Percentiles rank a stretch among this genome's conserved stretches.
These are phyloP conservation scores for Penaeus monodon DNA, from an alignment of 2,888 invertebrate genomes.

Conservation along the genomic window DNA sequence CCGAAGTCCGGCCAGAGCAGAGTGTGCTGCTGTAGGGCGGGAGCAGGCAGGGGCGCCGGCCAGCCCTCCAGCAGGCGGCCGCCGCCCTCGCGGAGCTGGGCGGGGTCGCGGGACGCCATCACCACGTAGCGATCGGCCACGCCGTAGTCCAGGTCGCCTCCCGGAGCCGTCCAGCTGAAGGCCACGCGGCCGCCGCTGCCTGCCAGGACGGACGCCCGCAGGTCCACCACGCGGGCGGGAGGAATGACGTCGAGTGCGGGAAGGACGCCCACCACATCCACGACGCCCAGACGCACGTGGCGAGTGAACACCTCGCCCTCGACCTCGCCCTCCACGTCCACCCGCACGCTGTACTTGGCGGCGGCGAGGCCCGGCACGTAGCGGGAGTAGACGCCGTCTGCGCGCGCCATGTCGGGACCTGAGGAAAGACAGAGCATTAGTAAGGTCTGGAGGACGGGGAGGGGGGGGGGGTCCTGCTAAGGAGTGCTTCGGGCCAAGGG, in stretches of 20 bases:
- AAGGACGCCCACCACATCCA: slow-evolving; percentile 65
- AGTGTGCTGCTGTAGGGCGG: slow-evolving; percentile 71
- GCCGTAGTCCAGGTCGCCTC: slow-evolving; percentile 69
- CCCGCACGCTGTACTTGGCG: slow-evolving; percentile 67
- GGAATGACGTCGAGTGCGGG: slow-evolving; percentile 65
- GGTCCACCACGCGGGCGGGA: slow-evolving; percentile 74
- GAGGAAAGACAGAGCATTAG: slow-evolving; percentile 46
- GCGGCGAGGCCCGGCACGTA: slow-evolving; percentile 70
- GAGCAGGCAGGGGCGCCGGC: slow-evolving; percentile 63
- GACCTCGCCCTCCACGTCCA: slow-evolving; percentile 60
- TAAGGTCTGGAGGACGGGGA: too few relatives aligned
- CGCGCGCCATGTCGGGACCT: slow-evolving; percentile 77
- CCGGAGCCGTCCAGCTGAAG: slow-evolving; percentile 76
- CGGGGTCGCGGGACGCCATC: slow-evolving; percentile 45
- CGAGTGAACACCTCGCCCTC: slow-evolving; percentile 51
- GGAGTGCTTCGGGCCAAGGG: too few relatives aligned
- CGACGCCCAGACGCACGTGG: slow-evolving; percentile 66
- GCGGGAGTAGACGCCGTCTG: slow-evolving; percentile 78
- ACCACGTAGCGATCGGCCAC: slow-evolving; percentile 65
- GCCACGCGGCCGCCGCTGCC: slow-evolving; percentile 71
- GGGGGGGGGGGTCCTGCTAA: too few relatives aligned
- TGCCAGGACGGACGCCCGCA: slow-evolving; percentile 71
- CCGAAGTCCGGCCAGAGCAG: slow-evolving; percentile 72
- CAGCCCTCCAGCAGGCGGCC: slow-evolving; percentile 54
- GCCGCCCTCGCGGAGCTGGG: slow-evolving; percentile 39